phyloP scores from a whole-genome alignment of 2,888 invertebrate genomes.

The Aleiodes alternator region DNA sequence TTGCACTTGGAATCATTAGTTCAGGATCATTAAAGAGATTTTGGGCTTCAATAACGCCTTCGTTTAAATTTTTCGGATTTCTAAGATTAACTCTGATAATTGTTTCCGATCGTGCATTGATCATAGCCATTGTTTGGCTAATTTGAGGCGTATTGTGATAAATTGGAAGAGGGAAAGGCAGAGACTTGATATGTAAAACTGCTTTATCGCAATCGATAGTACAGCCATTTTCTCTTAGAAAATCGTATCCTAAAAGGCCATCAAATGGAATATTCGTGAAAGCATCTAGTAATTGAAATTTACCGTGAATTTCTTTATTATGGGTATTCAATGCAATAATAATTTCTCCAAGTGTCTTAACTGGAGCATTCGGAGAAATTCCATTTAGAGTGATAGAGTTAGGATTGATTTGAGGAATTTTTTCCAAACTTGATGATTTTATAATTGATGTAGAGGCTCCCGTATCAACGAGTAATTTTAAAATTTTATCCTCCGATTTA shows the following conservation, averaged over 20 bases:
- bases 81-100: slow-evolving; percentile 22
- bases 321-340: slow-evolving; percentile 10
- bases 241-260: slow-evolving; percentile 43
- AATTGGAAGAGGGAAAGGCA: slow-evolving; percentile 7
- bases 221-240: slow-evolving; percentile 29
- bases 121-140: slow-evolving; percentile 3
- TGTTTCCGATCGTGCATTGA: slow-evolving; percentile 32
- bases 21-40: slow-evolving; percentile 6
- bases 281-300: slow-evolving; percentile 25
- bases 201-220: slow-evolving; percentile 15
- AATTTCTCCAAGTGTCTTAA: slow-evolving; percentile 35
- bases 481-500: slow-evolving; percentile 26
- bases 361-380: slow-evolving; percentile 37
- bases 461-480: slow-evolving; percentile 44
- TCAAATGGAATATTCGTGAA: slow-evolving; percentile 42
- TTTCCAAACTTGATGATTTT: slow-evolving; percentile 34
- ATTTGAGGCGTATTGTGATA: slow-evolving; percentile 27
- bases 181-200: slow-evolving; percentile 14
- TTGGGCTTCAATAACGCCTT: slow-evolving; percentile 32
- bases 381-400: slow-evolving; percentile 43
- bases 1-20: slow-evolving; percentile 39
- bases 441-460: slow-evolving; percentile 45
- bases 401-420: slow-evolving; percentile 19
- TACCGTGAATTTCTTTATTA: slow-evolving; percentile 11
- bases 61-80: slow-evolving; percentile 28